Evolutionary conservation across 2,888 invertebrate genomes (phyloP).

Genomic region (Pristionchus mayeri): DNA sequence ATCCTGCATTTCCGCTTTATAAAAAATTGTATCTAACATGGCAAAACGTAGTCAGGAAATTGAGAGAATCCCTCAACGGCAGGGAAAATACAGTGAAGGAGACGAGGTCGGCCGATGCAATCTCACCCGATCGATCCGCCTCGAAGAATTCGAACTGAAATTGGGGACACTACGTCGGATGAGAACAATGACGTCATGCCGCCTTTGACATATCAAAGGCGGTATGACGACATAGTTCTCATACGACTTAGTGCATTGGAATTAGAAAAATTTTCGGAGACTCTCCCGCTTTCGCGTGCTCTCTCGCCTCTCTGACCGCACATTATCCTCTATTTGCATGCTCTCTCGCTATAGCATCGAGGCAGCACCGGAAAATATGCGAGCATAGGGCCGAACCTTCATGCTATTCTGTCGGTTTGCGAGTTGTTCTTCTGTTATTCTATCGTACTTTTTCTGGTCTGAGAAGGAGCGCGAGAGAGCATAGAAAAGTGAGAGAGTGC

Average conservation of each 20-base stretch:
- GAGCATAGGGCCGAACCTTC: too few relatives aligned
- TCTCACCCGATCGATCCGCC: neutral
- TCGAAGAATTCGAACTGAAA: slow-evolving; percentile 28
- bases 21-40: too few relatives aligned
- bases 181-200: too few relatives aligned
- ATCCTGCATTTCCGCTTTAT: too few relatives aligned
- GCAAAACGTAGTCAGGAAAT: too few relatives aligned
- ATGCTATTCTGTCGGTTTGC: too few relatives aligned
- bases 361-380: neutral
- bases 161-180: neutral
- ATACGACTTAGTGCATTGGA: neutral
- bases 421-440: too few relatives aligned
- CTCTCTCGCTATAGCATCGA: neutral
- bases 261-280: neutral
- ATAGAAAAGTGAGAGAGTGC: too few relatives aligned
- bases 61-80: too few relatives aligned
- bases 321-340: neutral
- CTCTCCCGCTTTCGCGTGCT: too few relatives aligned
- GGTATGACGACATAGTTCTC: too few relatives aligned
- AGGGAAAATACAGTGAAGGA: slow-evolving; percentile 12
- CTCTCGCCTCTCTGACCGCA: neutral
- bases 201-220: too few relatives aligned
- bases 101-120: neutral
- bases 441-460: neutral
- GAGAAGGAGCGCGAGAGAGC: neutral